Conservation (phyloP, 2,797 vertebrate species). For the Siniperca undulata region DNA sequence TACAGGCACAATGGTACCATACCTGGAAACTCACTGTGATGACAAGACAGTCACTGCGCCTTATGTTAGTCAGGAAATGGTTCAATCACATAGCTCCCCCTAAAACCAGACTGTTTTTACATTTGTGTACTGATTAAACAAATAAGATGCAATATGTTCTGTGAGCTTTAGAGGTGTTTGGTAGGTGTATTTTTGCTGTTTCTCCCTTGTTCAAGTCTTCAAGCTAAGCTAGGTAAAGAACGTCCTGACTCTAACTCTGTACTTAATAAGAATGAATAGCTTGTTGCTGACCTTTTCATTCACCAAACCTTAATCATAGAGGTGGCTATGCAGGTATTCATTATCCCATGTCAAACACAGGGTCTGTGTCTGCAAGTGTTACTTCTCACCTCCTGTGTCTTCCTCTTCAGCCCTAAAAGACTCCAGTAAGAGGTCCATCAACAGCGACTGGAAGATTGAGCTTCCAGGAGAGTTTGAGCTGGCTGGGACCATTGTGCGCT, state of each 20-base stretch:
- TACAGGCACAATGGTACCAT: too few species aligned
- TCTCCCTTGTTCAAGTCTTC: neutral
- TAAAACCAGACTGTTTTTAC: neutral
- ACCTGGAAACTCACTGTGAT: too few species aligned
- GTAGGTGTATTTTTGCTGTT: neutral
- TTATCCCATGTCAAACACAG: too few species aligned
- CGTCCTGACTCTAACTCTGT: neutral
- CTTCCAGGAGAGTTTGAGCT: slow-evolving; percentile 98
- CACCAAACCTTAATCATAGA: neutral
- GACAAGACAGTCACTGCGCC: too few species aligned
- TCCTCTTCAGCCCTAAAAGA: slow-evolving; percentile 92
- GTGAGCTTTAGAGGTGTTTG: neutral
- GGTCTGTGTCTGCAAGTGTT: neutral
- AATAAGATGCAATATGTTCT: neutral
- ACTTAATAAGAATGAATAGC: neutral
- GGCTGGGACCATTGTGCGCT: slow-evolving; percentile 95
- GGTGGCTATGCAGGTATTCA: neutral
- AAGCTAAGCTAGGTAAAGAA: neutral
- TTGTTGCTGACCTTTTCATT: neutral
- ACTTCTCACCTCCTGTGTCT: neutral
- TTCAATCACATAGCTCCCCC: too few species aligned
- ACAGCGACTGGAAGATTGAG: slow-evolving; percentile 99
- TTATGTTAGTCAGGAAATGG: too few species aligned
- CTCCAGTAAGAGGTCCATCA: slow-evolving; percentile 95
- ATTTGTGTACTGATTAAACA: neutral